Conservation (phyloP, 2,113 vertebrate genomes). For the Pachycephala philippinensis region DNA sequence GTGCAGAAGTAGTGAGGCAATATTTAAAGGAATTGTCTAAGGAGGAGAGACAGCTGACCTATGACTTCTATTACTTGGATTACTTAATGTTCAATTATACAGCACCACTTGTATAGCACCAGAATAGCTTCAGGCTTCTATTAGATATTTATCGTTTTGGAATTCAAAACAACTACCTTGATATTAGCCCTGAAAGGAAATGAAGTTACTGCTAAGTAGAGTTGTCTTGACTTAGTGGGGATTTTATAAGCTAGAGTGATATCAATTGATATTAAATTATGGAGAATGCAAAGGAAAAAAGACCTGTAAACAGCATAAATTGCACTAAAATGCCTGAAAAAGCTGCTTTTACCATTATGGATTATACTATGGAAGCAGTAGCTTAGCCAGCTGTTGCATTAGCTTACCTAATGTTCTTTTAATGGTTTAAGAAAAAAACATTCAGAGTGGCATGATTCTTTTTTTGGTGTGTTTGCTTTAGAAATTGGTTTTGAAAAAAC, state of each 20-base stretch:
- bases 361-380: conserved; percentile 48
- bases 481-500: conserved; percentile 9
- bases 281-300: conserved; percentile 24
- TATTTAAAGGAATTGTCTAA: conserved; percentile 71
- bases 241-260: conserved; percentile 38
- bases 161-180: conserved; percentile 45
- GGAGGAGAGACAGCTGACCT: conserved; percentile 69
- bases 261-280: conserved; percentile 52
- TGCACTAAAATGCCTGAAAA: conserved; percentile 62
- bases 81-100: conserved; percentile 85
- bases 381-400: conserved; percentile 54
- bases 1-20: conserved; percentile 68
- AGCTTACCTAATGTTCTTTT: conserved; percentile 48
- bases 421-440: conserved; percentile 26
- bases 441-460: background rate
- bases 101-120: conserved; percentile 56
- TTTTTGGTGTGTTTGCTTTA: background rate
- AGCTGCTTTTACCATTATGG: conserved; percentile 50
- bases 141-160: conserved; percentile 15
- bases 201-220: conserved; percentile 34
- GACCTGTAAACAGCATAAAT: conserved; percentile 52
- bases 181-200: conserved; percentile 35
- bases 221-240: conserved; percentile 39
- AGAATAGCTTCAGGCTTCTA: conserved; percentile 26
- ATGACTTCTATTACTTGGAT: conserved; percentile 78